Base-by-base conservation (phyloP, 2,888 invertebrate species). In the Allophyes oxyacanthae region DNA sequence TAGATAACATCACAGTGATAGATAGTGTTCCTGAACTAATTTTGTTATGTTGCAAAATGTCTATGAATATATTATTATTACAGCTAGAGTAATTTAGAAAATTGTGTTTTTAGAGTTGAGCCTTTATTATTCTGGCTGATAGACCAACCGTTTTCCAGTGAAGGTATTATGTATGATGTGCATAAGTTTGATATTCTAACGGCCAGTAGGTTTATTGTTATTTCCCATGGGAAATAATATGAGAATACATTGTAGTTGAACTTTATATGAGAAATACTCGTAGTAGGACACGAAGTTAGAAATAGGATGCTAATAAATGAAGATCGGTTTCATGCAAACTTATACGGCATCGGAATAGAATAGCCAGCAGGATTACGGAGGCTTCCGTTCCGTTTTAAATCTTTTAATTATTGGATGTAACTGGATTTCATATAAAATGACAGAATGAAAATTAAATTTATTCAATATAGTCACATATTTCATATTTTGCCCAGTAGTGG, bases 201-300 rank as follows among this genome's bases (percentile, higher is more conserved):
- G 34, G 36, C 11, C 14, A 10, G 34, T 30, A 36, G 26, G 28
- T 25, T 44, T 49, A 32, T 36, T 10, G 14, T 49, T 32, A 57
- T 60, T 57, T 58, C 59, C 40, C 59, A 57, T 14, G 49, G 37
- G 49, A 41, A 45, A 37, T 56, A 46, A 37, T 26, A 41, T 46
- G 25, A 32, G 41, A 15, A 9, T 42, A 56, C 36, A 37, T 20
- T 32, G 10, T 36, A n/a, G 40, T 30, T 28, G 20, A 20, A 11
- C 4, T 37, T 44, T 10, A 13, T 7, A 0, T 36, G 11, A 5
- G 14, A 15, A 41, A 14, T 4, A 40, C n/a, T 25, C 1, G 1
- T n/a, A n/a, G n/a, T n/a, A n/a, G 30, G 28, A 26, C 28, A 26
- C n/a, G n/a, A 9, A 14, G n/a, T 32, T 32, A 15, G 10, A 28